Percentiles rank a stretch among this genome's conserved stretches.
These are phyloP conservation scores for Erinaceus europaeus DNA, from an alignment of 2,113 vertebrate species.

Conservation along the genomic window DNA sequence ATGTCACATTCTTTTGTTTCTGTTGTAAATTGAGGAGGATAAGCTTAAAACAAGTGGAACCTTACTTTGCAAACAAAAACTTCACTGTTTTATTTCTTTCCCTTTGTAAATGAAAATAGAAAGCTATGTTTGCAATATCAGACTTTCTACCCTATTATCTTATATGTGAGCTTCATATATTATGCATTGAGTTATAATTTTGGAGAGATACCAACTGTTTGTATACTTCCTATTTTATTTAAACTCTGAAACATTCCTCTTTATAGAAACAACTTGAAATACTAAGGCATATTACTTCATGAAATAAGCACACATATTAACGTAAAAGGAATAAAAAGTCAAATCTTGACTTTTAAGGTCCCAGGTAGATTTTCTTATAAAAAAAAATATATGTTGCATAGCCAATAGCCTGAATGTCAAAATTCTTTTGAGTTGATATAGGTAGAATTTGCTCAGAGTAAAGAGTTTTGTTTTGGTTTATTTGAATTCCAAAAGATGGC, in stretches of 20 bases:
- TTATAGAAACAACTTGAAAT: background rate
- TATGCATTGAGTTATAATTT: background rate
- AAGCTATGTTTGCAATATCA: background rate
- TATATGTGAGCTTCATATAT: background rate
- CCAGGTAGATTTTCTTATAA: constrained; percentile 51
- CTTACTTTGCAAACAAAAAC: background rate
- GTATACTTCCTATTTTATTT: constrained; percentile 2
- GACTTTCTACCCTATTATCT: background rate
- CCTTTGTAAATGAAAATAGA: background rate
- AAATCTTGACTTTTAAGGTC: constrained; percentile 43
- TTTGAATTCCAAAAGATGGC: constrained; percentile 45
- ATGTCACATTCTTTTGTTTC: background rate
- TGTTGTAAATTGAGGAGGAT: background rate
- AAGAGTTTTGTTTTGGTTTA: constrained; percentile 47
- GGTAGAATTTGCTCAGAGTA: constrained; percentile 53
- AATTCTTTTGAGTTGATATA: constrained; percentile 46
- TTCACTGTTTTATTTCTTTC: background rate
- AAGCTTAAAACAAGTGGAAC: background rate
- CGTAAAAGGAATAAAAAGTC: constrained; percentile 33
- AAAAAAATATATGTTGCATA: background rate
- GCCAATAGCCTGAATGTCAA: constrained; percentile 37
- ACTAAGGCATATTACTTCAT: background rate
- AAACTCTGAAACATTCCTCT: background rate
- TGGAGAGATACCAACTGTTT: background rate
- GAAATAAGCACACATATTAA: constrained; percentile 12